phyloP scores from a whole-genome alignment of 2,888 invertebrate genomes.

The Pardosa pseudoannulata region DNA sequence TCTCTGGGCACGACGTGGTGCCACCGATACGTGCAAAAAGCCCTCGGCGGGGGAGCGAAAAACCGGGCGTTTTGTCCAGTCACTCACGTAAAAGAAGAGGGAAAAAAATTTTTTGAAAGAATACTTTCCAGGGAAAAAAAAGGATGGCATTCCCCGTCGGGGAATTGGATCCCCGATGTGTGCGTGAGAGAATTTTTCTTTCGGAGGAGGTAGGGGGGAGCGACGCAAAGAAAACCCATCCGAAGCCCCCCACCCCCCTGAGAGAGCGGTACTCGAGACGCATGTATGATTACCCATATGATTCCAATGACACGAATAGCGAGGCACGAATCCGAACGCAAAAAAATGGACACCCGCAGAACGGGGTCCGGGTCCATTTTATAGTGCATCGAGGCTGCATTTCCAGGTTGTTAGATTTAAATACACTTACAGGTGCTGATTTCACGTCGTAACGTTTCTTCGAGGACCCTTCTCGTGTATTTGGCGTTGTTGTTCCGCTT shows the following conservation, averaged over 20 bases:
- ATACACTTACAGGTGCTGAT: slow-evolving; percentile 11
- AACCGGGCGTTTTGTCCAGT: slow-evolving; percentile 7
- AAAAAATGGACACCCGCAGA: slow-evolving; percentile 8
- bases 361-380: not conserved
- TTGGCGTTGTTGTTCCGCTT: not conserved
- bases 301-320: slow-evolving; percentile 5
- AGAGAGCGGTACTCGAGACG: not conserved
- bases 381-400: not conserved
- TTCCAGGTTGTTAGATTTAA: slow-evolving; percentile 14
- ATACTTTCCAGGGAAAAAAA: not conserved
- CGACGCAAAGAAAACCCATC: too few species aligned
- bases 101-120: slow-evolving; percentile 6
- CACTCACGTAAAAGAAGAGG: slow-evolving; percentile 16
- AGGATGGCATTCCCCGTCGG: not conserved
- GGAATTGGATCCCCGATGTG: slow-evolving; percentile 11
- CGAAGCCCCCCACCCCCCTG: not conserved
- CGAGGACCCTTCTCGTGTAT: not conserved
- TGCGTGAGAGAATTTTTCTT: not conserved
- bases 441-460: not conserved
- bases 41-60: not conserved
- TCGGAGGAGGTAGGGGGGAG: not conserved
- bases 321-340: not conserved
- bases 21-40: slow-evolving; percentile 11
- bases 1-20: not conserved
- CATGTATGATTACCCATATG: slow-evolving; percentile 17